These are phyloP conservation scores for Nineta flava DNA, from an alignment of 2,888 invertebrate species.

Conservation along the genomic window DNA sequence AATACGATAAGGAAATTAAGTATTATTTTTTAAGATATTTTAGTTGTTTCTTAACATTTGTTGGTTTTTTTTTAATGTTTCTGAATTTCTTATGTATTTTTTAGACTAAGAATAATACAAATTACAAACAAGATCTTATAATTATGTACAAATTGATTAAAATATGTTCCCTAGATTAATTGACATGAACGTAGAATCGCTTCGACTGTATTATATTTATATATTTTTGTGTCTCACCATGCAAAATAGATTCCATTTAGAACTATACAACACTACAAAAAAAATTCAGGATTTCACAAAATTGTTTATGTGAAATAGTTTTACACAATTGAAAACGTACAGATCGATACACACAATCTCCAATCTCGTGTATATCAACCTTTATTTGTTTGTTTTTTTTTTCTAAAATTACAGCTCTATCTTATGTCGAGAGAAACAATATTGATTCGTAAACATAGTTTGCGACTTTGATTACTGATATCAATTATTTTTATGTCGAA, in stretches of 20 bases:
- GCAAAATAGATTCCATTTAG: too few relatives aligned
- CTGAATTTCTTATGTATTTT: too few relatives aligned
- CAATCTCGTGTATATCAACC: neutral
- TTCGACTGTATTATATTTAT: constrained; percentile 29
- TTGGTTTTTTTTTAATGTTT: too few relatives aligned
- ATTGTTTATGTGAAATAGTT: too few relatives aligned
- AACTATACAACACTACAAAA: too few relatives aligned
- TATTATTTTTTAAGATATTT: too few relatives aligned
- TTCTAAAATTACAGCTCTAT: neutral
- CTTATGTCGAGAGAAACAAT: neutral
- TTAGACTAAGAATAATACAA: too few relatives aligned
- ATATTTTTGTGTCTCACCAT: neutral
- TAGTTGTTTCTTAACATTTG: too few relatives aligned
- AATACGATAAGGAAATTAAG: too few relatives aligned
- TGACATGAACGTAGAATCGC: constrained; percentile 55
- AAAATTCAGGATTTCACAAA: too few relatives aligned
- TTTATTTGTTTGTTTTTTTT: neutral
- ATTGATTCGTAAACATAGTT: neutral
- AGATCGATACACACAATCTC: too few relatives aligned
- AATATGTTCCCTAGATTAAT: constrained; percentile 70
- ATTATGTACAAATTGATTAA: constrained; percentile 22
- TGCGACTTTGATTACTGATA: neutral
- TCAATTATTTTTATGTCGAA: neutral
- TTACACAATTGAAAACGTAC: too few relatives aligned
- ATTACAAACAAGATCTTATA: neutral